These are phyloP conservation scores for Resseliella maxima DNA, from an alignment of 2,888 invertebrate species.

Conservation along the genomic window DNA sequence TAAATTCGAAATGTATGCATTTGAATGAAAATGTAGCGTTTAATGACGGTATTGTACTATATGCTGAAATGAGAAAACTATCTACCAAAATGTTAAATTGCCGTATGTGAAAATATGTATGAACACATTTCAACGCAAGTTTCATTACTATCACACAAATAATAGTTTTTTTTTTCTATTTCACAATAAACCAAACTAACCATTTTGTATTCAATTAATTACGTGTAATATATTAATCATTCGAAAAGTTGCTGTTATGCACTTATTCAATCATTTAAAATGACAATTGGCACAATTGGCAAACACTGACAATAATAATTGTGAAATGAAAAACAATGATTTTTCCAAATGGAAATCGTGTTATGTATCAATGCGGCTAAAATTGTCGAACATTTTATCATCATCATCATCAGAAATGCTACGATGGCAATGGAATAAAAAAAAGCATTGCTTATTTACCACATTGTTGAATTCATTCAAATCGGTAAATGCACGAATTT, in stretches of 20 bases:
- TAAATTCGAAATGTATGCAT: too few relatives aligned
- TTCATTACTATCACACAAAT: background rate
- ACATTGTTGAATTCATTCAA: background rate
- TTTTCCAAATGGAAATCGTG: background rate
- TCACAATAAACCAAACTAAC: background rate
- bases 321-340: background rate
- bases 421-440: too few relatives aligned
- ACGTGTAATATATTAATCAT: background rate
- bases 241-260: background rate
- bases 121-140: background rate
- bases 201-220: slow-evolving; percentile 1
- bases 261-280: background rate
- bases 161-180: background rate
- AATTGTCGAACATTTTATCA: too few relatives aligned
- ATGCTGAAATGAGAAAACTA: background rate
- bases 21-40: background rate
- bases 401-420: too few relatives aligned
- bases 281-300: background rate
- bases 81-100: background rate
- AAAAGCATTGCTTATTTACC: background rate
- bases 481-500: background rate
- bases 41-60: background rate
- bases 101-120: background rate
- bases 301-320: background rate
- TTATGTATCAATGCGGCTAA: background rate